phyloP scores from a whole-genome alignment of 2,888 invertebrate genomes.

The Heliothis peltigera region DNA sequence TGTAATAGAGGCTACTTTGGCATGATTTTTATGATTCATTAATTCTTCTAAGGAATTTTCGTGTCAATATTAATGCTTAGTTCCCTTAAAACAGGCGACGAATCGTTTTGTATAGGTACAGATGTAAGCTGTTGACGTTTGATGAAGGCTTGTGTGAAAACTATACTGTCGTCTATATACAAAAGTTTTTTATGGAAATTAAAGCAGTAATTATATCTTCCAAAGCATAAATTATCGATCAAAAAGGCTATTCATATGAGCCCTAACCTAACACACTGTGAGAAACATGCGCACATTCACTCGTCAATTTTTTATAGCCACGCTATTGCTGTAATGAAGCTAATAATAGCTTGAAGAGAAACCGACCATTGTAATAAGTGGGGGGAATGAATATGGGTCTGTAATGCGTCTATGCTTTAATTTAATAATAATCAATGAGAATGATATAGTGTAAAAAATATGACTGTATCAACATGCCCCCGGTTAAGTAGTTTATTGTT shows the following conservation, averaged over 20 bases:
- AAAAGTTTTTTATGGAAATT: no score
- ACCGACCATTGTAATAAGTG: constrained; percentile 19
- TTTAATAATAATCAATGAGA: background rate
- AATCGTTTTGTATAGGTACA: no score
- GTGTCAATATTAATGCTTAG: no score
- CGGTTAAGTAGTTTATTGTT: background rate
- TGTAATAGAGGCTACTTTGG: no score
- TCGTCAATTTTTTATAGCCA: constrained; percentile 55
- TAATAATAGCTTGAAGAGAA: constrained; percentile 51
- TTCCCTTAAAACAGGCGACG: no score
- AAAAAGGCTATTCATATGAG: background rate
- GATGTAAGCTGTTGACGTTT: no score
- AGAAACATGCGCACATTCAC: constrained; percentile 48
- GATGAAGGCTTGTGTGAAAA: no score
- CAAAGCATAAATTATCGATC: background rate
- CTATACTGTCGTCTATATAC: no score
- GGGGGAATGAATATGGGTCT: constrained; percentile 20
- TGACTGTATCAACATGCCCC: background rate
- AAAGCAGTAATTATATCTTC: no score
- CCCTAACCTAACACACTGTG: constrained; percentile 27
- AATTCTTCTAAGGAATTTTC: no score
- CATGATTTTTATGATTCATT: no score
- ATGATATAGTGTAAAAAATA: background rate
- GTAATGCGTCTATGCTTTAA: constrained; percentile 16
- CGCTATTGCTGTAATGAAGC: constrained; percentile 52